Conservation (phyloP, 2,113 vertebrate species). For the Mesoclemmys tuberculata region DNA sequence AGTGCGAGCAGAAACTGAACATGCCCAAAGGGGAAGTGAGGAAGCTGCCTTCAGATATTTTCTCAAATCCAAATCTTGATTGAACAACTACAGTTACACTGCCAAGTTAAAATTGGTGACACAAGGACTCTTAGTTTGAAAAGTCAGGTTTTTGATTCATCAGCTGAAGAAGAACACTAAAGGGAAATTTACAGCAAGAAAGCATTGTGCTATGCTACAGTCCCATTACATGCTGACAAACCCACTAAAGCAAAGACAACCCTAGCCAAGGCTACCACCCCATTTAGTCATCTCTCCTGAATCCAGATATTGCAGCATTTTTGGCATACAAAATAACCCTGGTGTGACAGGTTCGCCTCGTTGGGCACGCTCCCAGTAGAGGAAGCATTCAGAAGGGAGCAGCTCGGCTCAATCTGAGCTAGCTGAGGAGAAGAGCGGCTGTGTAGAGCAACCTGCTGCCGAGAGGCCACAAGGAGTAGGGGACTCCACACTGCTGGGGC, state of each 20-base stretch:
- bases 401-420: no score
- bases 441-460: no score
- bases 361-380: no score
- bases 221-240: not conserved
- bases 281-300: not conserved
- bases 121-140: not conserved
- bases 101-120: not conserved
- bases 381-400: no score
- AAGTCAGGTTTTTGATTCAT: slow-evolving; percentile 15
- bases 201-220: not conserved
- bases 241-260: not conserved
- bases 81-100: not conserved
- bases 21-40: slow-evolving; percentile 13
- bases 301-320: not conserved
- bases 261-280: not conserved
- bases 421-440: no score
- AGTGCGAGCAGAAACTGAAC: not conserved
- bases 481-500: no score
- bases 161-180: not conserved
- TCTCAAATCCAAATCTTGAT: slow-evolving; percentile 10
- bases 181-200: not conserved
- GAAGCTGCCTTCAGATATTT: not conserved
- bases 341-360: not conserved
- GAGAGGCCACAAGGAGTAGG: no score
- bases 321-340: not conserved